Evolutionary conservation across 2,113 vertebrate species (phyloP).

Genomic region (Orientallactaga bullata): DNA sequence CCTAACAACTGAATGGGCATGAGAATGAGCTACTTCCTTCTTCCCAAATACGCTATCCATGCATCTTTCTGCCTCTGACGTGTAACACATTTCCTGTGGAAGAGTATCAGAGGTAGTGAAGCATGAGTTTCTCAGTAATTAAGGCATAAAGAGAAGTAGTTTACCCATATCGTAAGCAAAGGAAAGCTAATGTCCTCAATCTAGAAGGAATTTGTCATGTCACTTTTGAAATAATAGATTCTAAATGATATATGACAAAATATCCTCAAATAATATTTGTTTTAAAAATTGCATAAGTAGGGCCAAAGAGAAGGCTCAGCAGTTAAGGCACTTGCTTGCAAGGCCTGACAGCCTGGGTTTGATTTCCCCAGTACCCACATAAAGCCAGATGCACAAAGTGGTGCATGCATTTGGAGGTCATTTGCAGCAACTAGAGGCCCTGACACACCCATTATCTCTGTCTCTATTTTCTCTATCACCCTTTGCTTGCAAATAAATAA

Average conservation of each 20-base stretch:
- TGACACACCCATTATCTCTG: too few species aligned
- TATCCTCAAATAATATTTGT: neutral
- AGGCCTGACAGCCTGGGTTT: too few species aligned
- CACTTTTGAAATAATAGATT: constrained; percentile 5
- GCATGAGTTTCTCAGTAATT: neutral
- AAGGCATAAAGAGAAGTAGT: constrained; percentile 39
- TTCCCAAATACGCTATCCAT: neutral
- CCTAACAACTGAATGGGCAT: neutral
- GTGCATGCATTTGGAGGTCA: too few species aligned
- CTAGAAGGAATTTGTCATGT: constrained; percentile 14
- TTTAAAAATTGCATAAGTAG: too few species aligned
- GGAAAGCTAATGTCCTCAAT: constrained; percentile 34
- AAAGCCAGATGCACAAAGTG: too few species aligned
- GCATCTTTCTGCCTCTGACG: neutral
- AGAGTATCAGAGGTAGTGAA: neutral
- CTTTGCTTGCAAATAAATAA: too few species aligned
- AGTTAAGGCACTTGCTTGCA: too few species aligned
- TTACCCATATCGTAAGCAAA: constrained; percentile 35
- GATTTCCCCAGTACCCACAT: too few species aligned
- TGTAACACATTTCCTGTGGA: neutral
- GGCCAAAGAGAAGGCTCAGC: too few species aligned
- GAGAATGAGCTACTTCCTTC: neutral
- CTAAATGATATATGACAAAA: constrained; percentile 21
- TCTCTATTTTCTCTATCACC: too few species aligned
- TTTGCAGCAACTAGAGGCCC: too few species aligned